Evolutionary conservation across 2,888 invertebrate species (phyloP), one percentile per base, ranked within the genome.

Genomic region (Tenthredo amoena): DNA sequence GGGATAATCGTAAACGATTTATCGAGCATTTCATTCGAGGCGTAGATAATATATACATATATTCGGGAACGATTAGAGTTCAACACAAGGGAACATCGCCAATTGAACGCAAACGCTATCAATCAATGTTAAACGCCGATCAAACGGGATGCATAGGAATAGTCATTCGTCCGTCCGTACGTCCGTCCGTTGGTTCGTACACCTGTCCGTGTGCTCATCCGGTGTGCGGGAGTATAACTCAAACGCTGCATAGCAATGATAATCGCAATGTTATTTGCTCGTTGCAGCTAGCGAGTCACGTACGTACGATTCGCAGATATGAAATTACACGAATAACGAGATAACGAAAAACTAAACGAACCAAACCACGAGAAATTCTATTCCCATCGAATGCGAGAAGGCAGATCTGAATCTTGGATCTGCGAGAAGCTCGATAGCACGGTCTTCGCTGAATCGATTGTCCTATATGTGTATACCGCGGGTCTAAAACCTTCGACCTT

Each of bases 121-220:
- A 87, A 88, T 89, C 89, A 89, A 85, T 88, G 89, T 87, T 87
- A 87, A 89, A 88, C 87, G 86, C 87, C 87, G 88, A 88, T 89
- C 88, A 88, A 88, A 88, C 86, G 85, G 77, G 79, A 62, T 84
- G 77, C 62, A 81, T 40, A 58, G 62, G 10, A 81, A 81, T 81
- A 40, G 81, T 34, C 43, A 21, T 55, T n/a, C 50, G 77, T 50
- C 43, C 15, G n/a, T 43, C n/a, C 72, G n/a, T 43, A 7, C 72
- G n/a, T 76, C 15, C 10, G 31, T 55, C 6, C 50, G 18, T 77
- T 40, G 21, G 31, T 68, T 21, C 26, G 5, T 76, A 40, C 40
- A 40, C 47, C 76, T 26, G 76, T 79, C n/a, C 9, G 34, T 79
- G 55, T 55, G 15, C 79, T 79, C 55, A 55, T 77, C 77, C 77